phyloP scores from a whole-genome alignment of 2,797 vertebrate species.

The Silurus aristotelis region DNA sequence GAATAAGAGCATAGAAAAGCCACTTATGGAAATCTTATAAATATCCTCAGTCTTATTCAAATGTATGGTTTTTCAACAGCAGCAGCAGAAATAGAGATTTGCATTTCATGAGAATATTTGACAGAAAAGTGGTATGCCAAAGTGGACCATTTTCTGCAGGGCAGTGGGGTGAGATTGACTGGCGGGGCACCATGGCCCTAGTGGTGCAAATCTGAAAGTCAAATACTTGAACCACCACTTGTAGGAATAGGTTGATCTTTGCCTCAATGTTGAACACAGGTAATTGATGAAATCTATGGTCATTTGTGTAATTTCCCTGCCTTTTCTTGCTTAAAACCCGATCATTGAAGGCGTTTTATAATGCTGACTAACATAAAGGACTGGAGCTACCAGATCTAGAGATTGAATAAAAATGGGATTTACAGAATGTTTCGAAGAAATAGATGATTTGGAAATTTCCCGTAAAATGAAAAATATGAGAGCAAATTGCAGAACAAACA shows the following conservation, averaged over 20 bases:
- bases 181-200: conserved; percentile 17
- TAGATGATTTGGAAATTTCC: not conserved
- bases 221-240: not conserved
- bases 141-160: not conserved
- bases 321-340: not conserved
- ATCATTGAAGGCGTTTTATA: no score
- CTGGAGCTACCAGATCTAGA: not conserved
- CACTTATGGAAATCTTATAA: not conserved
- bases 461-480: not conserved
- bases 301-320: not conserved
- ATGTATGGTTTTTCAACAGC: no score
- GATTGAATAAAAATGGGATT: not conserved
- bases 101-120: not conserved
- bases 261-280: not conserved
- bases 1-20: not conserved
- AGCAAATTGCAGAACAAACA: not conserved
- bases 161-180: conserved; percentile 25
- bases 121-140: conserved; percentile 4
- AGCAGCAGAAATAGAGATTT: not conserved
- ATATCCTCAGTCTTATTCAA: not conserved
- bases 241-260: not conserved
- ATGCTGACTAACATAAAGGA: not conserved
- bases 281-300: not conserved
- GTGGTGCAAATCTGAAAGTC: conserved; percentile 22
- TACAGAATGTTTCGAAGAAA: not conserved